Percentiles rank a stretch among this genome's conserved stretches.
phyloP scores from a whole-genome alignment of 2,113 vertebrate species.

The Daphoenositta chrysoptera region DNA sequence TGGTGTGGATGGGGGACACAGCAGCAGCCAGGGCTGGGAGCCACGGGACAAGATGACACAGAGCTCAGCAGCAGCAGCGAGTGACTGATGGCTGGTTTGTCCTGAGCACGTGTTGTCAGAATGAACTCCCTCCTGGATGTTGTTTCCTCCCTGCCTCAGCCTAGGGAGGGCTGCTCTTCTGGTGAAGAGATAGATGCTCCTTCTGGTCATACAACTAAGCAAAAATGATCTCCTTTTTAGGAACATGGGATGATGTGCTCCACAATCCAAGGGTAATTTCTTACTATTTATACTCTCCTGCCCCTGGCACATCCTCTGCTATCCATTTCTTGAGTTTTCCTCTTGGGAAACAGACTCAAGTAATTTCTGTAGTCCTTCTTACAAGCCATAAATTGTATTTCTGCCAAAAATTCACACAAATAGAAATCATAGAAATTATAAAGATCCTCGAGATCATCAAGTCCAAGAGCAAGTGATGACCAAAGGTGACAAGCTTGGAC shows the following conservation, averaged over 20 bases:
- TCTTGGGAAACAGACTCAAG: neutral
- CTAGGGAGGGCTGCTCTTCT: neutral
- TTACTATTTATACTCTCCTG: neutral
- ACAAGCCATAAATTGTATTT: neutral
- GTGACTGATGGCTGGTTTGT: slow-evolving; percentile 1
- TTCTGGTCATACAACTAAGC: neutral
- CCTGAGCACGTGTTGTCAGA: neutral
- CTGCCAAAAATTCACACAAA: neutral
- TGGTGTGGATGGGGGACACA: neutral
- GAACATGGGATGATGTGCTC: neutral
- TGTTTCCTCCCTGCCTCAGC: neutral
- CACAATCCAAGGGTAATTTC: neutral
- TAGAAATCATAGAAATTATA: neutral
- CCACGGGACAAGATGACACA: neutral
- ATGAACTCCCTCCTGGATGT: neutral
- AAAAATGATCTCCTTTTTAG: neutral
- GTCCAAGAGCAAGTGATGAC: neutral
- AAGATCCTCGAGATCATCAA: neutral
- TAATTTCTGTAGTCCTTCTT: neutral
- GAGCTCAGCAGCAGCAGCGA: neutral
- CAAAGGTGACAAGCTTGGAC: neutral
- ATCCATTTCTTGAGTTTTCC: neutral
- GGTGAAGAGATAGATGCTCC: neutral
- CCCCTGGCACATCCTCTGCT: neutral
- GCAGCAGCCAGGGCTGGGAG: neutral